Base-by-base conservation (phyloP, 2,888 invertebrate species). In the Melikaiella ostensackeni region DNA sequence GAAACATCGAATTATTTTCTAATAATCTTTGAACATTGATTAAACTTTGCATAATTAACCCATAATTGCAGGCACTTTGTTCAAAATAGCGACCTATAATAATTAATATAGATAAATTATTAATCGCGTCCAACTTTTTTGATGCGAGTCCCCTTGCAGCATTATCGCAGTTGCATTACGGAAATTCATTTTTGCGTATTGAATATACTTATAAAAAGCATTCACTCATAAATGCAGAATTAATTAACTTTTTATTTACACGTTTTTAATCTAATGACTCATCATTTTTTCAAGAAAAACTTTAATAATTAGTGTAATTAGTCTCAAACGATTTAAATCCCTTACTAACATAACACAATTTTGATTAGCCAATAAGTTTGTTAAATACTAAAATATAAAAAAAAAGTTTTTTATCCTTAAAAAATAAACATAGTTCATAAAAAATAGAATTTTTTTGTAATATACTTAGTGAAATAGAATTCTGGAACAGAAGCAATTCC, bases 41-140 rank as follows among this genome's bases (percentile, higher is more conserved):
- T n/a, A 57, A 57, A 57, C 21, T 50, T 50, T 57, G 46, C 46
- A n/a, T 7, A 8, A 57, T 57, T 57, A 57, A 24, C 9, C 57
- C 21, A n/a, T 57, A 57, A 57, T 57, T 57, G 57, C 21, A 24
- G 57, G 57, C 24, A 57, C 57, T 57, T 57, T 57, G 57, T 11
- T 57, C 57, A 57, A 57, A 57, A 24, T 57, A 57, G 57, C 57
- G 57, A 24, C 11, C 24, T 57, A 46, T 46, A 46, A 46, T n/a
- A 57, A 57, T 21, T 57, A 57, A 57, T 57, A 57, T 57, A n/a
- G 57, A 57, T 57, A 57, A 57, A 57, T n/a, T 57, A 57, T 24
- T 24, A 57, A 57, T 57, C 57, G 24, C 57, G 57, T 57, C 24
- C 24, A 13, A 11, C 57, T 57, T 57, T 57, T 57, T 57, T 57